phyloP scores from a whole-genome alignment of 2,888 invertebrate genomes.

The Xestia c-nigrum region DNA sequence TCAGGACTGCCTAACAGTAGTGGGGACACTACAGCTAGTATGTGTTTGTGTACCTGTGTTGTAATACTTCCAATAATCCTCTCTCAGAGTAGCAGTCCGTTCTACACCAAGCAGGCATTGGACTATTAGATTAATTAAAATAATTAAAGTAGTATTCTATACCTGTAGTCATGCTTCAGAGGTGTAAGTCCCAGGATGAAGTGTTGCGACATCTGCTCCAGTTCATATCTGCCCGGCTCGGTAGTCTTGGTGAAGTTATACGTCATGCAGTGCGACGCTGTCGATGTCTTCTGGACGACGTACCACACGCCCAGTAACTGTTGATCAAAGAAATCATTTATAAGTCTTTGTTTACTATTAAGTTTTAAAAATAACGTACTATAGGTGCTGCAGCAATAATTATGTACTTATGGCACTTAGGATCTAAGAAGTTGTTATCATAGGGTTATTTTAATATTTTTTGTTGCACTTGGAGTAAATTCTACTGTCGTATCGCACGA shows the following conservation, averaged over 20 bases:
- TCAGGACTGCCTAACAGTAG: not conserved
- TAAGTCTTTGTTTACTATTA: not conserved
- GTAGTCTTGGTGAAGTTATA: slow-evolving; percentile 94
- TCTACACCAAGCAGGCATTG: not conserved
- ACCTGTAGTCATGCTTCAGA: slow-evolving; percentile 94
- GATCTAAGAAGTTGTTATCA: not conserved
- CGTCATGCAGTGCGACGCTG: slow-evolving; percentile 94
- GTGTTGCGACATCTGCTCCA: slow-evolving; percentile 94
- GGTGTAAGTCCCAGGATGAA: slow-evolving; percentile 93
- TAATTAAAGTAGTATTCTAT: slow-evolving; percentile 10
- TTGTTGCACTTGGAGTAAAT: not conserved
- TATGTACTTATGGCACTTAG: not conserved
- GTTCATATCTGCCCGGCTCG: slow-evolving; percentile 92
- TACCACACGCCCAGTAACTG: slow-evolving; percentile 96
- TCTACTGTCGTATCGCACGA: not conserved
- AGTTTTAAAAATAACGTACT: not conserved
- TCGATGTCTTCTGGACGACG: slow-evolving; percentile 95
- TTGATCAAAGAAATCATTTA: not conserved
- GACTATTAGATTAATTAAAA: not conserved
- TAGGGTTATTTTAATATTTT: not conserved
- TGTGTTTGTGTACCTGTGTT: not conserved
- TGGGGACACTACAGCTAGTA: not conserved
- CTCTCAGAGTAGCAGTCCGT: not conserved
- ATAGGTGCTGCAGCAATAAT: not conserved
- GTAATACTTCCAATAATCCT: not conserved